These are phyloP conservation scores for Seladonia tumulorum DNA, from an alignment of 2,888 invertebrate species.

Conservation along the genomic window DNA sequence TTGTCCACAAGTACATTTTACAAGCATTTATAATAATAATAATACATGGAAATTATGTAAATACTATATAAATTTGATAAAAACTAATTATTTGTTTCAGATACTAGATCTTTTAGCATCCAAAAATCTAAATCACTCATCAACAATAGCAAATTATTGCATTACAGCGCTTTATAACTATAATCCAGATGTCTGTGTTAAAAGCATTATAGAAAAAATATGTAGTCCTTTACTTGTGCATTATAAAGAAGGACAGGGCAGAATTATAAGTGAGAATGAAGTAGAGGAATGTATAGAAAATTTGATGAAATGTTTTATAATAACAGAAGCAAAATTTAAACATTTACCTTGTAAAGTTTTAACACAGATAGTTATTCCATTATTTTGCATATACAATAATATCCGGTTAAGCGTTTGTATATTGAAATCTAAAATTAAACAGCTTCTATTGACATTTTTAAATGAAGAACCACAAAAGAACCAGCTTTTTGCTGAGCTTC, in stretches of 20 bases:
- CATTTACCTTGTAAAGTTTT: slow-evolving; percentile 77
- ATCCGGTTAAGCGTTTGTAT: slow-evolving; percentile 71
- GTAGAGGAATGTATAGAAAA: slow-evolving; percentile 79
- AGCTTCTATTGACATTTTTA: slow-evolving; percentile 74
- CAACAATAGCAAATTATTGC: slow-evolving; percentile 86
- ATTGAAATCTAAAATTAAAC: slow-evolving; percentile 71
- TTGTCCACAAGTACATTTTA: slow-evolving; percentile 80
- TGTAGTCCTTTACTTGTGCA: slow-evolving; percentile 76
- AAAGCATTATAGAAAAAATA: slow-evolving; percentile 82
- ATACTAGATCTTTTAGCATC: slow-evolving; percentile 84
- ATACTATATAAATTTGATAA: slow-evolving; percentile 12
- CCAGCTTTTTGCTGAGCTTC: slow-evolving; percentile 73
- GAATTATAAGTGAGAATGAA: slow-evolving; percentile 73
- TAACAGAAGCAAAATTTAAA: slow-evolving; percentile 79
- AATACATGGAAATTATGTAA: slow-evolving; percentile 22
- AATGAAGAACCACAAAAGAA: slow-evolving; percentile 61
- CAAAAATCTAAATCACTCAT: slow-evolving; percentile 82
- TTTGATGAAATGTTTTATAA: slow-evolving; percentile 80
- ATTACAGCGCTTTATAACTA: slow-evolving; percentile 85
- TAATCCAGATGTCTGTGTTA: slow-evolving; percentile 83
- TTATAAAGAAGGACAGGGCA: background rate
- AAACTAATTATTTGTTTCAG: slow-evolving; percentile 80
- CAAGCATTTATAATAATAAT: slow-evolving; percentile 5
- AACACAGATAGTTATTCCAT: slow-evolving; percentile 73
- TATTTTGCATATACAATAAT: slow-evolving; percentile 78